Percentiles rank a stretch among this genome's conserved stretches.
Conservation (phyloP, 2,797 vertebrate species). For the Antrozous pallidus region DNA sequence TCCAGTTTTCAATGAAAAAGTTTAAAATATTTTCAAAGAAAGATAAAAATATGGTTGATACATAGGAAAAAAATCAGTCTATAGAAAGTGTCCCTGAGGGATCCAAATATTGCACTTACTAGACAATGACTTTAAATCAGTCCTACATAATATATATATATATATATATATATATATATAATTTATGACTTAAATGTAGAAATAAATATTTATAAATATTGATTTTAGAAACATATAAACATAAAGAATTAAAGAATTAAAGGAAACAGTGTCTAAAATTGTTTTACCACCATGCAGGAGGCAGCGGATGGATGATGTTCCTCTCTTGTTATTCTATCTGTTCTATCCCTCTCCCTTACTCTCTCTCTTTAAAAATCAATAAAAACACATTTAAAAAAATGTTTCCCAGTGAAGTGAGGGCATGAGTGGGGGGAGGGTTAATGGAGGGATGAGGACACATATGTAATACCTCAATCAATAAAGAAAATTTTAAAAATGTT, state of each 20-base stretch:
- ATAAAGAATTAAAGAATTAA: not conserved
- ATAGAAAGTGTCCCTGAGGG: not conserved
- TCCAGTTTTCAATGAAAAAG: not conserved
- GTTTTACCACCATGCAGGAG: too few relatives aligned
- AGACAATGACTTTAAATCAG: not conserved
- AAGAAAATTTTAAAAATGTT: not conserved
- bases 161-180: not conserved
- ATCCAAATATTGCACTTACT: not conserved
- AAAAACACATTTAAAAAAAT: not conserved
- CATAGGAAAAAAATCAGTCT: not conserved
- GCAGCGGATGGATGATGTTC: too few relatives aligned
- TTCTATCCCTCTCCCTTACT: too few relatives aligned
- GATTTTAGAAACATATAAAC: not conserved
- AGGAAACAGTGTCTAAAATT: not conserved
- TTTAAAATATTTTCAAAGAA: not conserved
- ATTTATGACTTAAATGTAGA: not conserved
- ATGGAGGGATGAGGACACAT: too few relatives aligned
- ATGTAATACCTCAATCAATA: too few relatives aligned
- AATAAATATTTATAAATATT: not conserved
- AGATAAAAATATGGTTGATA: not conserved
- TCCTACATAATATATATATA: not conserved
- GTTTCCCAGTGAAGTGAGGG: too few relatives aligned
- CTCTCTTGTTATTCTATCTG: too few relatives aligned
- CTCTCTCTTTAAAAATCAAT: too few relatives aligned
- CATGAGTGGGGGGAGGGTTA: too few relatives aligned